These are phyloP conservation scores for Cyclophora punctaria DNA, from an alignment of 2,888 invertebrate genomes.

Conservation along the genomic window DNA sequence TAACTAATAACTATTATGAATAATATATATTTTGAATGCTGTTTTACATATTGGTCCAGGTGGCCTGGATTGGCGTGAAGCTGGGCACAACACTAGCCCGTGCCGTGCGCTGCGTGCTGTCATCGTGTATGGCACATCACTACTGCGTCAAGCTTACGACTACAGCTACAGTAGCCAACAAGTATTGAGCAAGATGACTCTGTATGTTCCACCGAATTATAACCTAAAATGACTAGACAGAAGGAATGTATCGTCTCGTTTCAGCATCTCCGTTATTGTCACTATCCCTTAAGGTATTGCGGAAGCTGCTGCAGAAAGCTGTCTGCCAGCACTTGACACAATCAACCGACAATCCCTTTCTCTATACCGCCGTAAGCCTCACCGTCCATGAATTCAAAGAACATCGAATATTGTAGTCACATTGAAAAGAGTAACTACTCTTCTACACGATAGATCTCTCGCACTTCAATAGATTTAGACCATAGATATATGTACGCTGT, in stretches of 20 bases:
- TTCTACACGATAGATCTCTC: no score
- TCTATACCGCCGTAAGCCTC: no score
- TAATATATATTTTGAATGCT: slow-evolving; percentile 29
- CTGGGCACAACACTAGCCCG: slow-evolving; percentile 37
- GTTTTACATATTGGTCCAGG: slow-evolving; percentile 62
- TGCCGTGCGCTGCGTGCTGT: slow-evolving; percentile 33
- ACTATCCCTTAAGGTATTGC: slow-evolving; percentile 56
- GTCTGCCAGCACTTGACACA: not conserved
- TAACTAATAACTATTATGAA: slow-evolving; percentile 44
- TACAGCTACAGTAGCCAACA: slow-evolving; percentile 53
- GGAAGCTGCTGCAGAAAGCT: slow-evolving; percentile 20
- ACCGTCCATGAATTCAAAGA: no score
- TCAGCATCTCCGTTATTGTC: slow-evolving; percentile 64
- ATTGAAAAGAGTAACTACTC: no score
- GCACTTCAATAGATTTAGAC: no score
- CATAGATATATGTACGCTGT: not conserved
- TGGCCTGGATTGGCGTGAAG: slow-evolving; percentile 53
- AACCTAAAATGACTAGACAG: slow-evolving; percentile 56
- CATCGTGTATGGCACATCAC: slow-evolving; percentile 60
- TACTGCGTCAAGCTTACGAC: slow-evolving; percentile 55
- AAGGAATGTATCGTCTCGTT: slow-evolving; percentile 53
- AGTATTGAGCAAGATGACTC: slow-evolving; percentile 65
- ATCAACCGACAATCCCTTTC: no score
- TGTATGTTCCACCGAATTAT: slow-evolving; percentile 43
- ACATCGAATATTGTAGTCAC: no score